Percentiles rank a stretch among this genome's conserved stretches.
phyloP scores from a whole-genome alignment of 2,113 vertebrate species.

The Propithecus coquereli region DNA sequence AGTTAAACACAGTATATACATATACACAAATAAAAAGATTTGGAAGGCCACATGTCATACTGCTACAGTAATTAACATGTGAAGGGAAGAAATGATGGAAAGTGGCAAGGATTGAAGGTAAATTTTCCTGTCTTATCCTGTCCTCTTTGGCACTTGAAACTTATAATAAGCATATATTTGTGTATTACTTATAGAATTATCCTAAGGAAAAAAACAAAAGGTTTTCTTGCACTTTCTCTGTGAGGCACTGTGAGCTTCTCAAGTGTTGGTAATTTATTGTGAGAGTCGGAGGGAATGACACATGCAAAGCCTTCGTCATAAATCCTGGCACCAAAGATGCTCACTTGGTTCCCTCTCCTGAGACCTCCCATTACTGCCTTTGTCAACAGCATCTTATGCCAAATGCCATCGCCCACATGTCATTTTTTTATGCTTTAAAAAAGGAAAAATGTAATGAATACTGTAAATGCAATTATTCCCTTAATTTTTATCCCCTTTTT shows the following conservation, averaged over 20 bases:
- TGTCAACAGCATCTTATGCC: not conserved
- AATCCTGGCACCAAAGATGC: not conserved
- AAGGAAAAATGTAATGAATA: not conserved
- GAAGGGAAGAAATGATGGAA: not conserved
- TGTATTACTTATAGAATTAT: not conserved
- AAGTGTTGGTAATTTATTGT: not conserved
- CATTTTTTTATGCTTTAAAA: not conserved
- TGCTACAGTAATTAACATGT: not conserved
- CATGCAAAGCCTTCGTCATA: not conserved
- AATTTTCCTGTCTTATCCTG: not conserved
- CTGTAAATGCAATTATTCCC: not conserved
- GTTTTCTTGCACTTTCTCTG: not conserved
- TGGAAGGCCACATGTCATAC: not conserved
- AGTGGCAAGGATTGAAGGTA: not conserved
- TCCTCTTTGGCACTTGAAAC: not conserved
- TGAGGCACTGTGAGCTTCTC: not conserved
- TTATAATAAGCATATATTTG: not conserved
- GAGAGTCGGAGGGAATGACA: not conserved
- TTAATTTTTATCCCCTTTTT: not conserved
- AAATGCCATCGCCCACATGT: not conserved
- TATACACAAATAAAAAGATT: not conserved
- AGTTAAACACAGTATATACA: not conserved
- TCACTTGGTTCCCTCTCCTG: not conserved
- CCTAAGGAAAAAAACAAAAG: not conserved
- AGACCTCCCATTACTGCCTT: too few species aligned